phyloP scores from a whole-genome alignment of 2,888 invertebrate species.

The Odontocerum albicorne region DNA sequence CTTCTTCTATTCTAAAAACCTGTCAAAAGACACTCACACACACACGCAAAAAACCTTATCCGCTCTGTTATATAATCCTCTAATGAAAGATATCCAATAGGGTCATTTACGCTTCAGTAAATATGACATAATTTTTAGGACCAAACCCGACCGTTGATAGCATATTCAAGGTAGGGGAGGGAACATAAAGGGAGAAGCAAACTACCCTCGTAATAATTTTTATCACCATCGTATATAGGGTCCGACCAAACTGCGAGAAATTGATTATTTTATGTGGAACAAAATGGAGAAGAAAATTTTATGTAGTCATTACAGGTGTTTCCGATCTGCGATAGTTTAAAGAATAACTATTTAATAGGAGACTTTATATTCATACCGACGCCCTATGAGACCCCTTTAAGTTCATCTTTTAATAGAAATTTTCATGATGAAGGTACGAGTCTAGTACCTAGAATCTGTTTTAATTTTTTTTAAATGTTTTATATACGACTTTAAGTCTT shows the following conservation, averaged over 20 bases:
- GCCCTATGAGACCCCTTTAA: no score
- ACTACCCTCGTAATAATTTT: neutral
- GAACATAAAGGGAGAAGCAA: neutral
- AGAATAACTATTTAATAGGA: no score
- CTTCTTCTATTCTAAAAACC: neutral
- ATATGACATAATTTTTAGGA: constrained; percentile 14
- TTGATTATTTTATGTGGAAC: constrained; percentile 3
- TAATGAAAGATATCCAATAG: constrained; percentile 25
- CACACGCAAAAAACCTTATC: constrained; percentile 3
- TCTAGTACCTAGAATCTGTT: no score
- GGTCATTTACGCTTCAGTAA: constrained; percentile 15
- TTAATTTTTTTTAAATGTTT: no score
- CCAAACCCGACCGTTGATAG: neutral
- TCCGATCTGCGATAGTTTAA: no score
- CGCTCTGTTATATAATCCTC: constrained; percentile 11
- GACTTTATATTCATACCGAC: no score
- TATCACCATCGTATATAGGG: neutral
- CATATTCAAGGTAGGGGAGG: neutral
- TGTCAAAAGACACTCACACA: neutral
- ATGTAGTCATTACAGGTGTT: neutral
- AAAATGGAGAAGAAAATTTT: neutral
- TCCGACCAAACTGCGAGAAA: neutral
- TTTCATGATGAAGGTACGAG: no score
- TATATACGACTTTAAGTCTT: no score
- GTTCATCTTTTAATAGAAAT: no score